Base-by-base conservation (phyloP, 2,888 invertebrate species). In the Norana najaformis region DNA sequence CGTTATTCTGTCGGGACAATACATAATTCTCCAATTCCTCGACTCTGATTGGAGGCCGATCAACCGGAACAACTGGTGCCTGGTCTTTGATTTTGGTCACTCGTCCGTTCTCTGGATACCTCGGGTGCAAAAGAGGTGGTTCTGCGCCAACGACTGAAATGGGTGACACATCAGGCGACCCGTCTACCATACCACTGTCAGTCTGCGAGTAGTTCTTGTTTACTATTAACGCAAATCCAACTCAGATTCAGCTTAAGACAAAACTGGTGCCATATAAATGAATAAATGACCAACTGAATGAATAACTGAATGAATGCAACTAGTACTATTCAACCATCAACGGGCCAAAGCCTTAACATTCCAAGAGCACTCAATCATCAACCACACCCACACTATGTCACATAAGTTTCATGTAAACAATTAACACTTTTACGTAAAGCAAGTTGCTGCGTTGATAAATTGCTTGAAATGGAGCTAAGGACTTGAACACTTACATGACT, bases 1-100 rank as follows among this genome's bases (percentile, higher is more conserved):
- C 91, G 89, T 92, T 92, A 30, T 89, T 89, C n/a, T 89, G 89
- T 18, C 92, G 38, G n/a, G 85, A 35, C 89, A 91, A 90, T n/a
- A 92, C 91, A 88, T 92, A 91, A 20, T 91, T 89, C 90, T 92
- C 91, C 83, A 92, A 89, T 13, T 92, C 91, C 18, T 91, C 90
- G 20, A 92, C 89, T 30, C 53, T 37, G 69, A 92, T 92, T 34
- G 91, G 90, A 18, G 89, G 88, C 36, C 90, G 38, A 38, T 90
- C 90, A 35, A 89, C 88, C 6, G 91, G 92, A 23, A 89, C 34
- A 35, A 34, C 30, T 5, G 91, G 91, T 11, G 89, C 88, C 23
- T 41, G 82, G 82, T 90, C 90, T 69, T 85, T 89, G 37, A 85
- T 20, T 34, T 88, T 88, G 18, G 53, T 35, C 41, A 41, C 30